Conservation (phyloP, 2,797 vertebrate genomes). For the Poeciliopsis turneri region DNA sequence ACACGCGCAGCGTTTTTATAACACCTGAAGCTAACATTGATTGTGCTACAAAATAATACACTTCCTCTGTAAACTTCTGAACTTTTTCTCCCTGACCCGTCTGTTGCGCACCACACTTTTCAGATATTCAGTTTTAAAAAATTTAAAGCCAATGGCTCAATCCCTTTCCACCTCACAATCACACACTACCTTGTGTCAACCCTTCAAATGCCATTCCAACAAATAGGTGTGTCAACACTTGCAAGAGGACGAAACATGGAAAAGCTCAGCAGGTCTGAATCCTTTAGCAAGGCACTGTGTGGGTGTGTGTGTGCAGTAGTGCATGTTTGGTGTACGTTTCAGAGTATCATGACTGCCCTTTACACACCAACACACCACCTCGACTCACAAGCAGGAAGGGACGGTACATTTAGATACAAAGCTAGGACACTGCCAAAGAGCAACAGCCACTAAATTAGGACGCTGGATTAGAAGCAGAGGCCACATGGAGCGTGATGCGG, state of each 20-base stretch:
- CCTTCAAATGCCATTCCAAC: not conserved
- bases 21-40: not conserved
- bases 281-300: conserved; percentile 1
- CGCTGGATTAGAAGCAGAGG: conserved; percentile 24
- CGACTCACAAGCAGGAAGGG: conserved; percentile 50
- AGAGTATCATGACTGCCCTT: conserved; percentile 60
- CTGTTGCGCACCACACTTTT: not conserved
- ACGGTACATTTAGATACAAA: conserved; percentile 46
- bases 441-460: conserved; percentile 52
- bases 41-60: not conserved
- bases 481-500: conserved; percentile 34
- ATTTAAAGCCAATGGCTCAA: not conserved
- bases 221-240: not conserved
- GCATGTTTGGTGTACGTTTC: conserved; percentile 34
- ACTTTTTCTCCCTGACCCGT: not conserved
- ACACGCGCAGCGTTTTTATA: not conserved
- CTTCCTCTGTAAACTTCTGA: not conserved
- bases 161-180: not conserved
- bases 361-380: conserved; percentile 71
- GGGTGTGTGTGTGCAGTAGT: conserved; percentile 16
- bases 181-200: not conserved
- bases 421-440: conserved; percentile 78
- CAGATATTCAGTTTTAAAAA: not conserved
- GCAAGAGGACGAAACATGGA: not conserved
- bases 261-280: not conserved